phyloP scores from a whole-genome alignment of 2,888 invertebrate genomes.

The Fragum fragum region DNA sequence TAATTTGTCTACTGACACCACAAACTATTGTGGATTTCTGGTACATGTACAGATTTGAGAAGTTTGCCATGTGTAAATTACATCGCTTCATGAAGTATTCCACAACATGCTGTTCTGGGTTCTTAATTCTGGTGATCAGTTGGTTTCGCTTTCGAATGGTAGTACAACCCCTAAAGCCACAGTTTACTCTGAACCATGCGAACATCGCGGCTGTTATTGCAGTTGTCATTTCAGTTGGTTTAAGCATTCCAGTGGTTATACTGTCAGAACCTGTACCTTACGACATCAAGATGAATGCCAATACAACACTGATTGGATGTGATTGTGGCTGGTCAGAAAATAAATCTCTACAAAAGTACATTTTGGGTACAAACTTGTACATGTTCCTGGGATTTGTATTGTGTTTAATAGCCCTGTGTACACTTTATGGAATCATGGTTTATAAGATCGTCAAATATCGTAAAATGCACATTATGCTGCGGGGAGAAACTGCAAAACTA shows the following conservation, averaged over 20 bases:
- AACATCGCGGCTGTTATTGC: not conserved
- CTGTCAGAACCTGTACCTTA: constrained; percentile 8
- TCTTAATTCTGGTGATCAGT: not conserved
- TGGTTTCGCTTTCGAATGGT: constrained; percentile 7
- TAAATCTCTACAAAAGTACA: constrained; percentile 12
- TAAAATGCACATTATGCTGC: not conserved
- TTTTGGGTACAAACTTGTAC: not conserved
- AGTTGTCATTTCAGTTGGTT: not conserved
- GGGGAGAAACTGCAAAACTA: constrained; percentile 1
- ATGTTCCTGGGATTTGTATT: not conserved
- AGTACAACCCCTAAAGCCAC: not conserved
- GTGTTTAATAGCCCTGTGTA: not conserved
- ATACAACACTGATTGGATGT: not conserved
- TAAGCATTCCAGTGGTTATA: not conserved
- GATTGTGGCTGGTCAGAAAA: constrained; percentile 4
- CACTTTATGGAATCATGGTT: constrained; percentile 8
- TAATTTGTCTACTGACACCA: not conserved
- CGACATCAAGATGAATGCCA: not conserved
- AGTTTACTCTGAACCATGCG: constrained; percentile 6
- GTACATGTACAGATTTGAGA: constrained; percentile 6
- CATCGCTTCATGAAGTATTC: constrained; percentile 2
- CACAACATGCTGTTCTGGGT: not conserved
- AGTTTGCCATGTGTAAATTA: not conserved
- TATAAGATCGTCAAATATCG: constrained; percentile 2
- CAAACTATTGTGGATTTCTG: constrained; percentile 6